A percentile compares a stretch with the other conserved stretches of the same genome.
phyloP scores from a whole-genome alignment of 1,140 invertebrate species.

The Drosophila setifemur region DNA sequence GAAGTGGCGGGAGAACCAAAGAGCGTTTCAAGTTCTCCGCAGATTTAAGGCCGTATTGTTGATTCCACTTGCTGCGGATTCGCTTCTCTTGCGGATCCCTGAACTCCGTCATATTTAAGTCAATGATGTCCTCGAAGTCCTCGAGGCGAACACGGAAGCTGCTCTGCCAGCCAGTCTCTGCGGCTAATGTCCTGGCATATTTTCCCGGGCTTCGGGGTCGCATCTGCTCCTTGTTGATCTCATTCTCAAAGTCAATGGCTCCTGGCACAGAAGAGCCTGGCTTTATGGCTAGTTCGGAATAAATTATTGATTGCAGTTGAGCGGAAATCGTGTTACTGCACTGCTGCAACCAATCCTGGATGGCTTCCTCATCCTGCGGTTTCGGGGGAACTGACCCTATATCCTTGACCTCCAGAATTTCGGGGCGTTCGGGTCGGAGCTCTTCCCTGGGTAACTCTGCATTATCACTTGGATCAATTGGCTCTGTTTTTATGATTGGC shows the following conservation, averaged over 20 bases:
- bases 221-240: constrained; percentile 6
- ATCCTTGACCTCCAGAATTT: constrained; percentile 5
- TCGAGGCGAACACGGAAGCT: constrained; percentile 11
- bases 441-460: background rate
- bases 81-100: constrained; percentile 34
- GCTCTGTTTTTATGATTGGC: background rate
- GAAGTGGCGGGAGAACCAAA: constrained; percentile 10
- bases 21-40: constrained; percentile 3
- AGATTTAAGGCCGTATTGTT: background rate
- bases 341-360: constrained; percentile 15
- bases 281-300: background rate
- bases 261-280: background rate
- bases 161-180: constrained; percentile 10
- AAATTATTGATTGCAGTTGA: background rate
- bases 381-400: constrained; percentile 1
- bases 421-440: background rate
- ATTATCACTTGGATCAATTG: background rate
- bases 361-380: background rate
- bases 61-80: background rate
- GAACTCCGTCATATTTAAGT: constrained; percentile 23
- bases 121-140: constrained; percentile 18
- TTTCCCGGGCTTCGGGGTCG: background rate
- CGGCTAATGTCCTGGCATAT: background rate
- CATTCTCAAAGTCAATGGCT: constrained; percentile 24
- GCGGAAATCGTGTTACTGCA: constrained; percentile 8